Percentiles rank a stretch among this genome's conserved stretches.
phyloP scores from a whole-genome alignment of 2,797 vertebrate species.

The Heliangelus exortis region DNA sequence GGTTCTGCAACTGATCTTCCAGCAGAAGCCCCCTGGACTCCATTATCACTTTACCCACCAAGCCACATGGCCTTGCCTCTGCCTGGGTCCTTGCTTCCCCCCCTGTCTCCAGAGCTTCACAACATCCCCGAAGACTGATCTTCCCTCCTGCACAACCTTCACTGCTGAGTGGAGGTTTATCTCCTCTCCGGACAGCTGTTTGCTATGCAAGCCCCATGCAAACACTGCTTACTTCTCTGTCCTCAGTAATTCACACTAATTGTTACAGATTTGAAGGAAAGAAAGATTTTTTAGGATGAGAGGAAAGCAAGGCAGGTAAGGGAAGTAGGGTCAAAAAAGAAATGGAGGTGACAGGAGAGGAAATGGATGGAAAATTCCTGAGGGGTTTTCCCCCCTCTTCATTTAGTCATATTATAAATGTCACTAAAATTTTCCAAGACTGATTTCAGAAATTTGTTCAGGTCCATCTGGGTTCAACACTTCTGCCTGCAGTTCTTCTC shows the following conservation, averaged over 20 bases:
- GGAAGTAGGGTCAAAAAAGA: background rate
- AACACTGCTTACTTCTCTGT: background rate
- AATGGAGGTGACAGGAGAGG: background rate
- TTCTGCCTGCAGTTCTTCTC: background rate
- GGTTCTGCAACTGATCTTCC: background rate
- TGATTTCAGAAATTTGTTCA: background rate
- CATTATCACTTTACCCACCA: background rate
- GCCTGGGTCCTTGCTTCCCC: background rate
- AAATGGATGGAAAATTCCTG: background rate
- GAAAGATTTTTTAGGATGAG: background rate
- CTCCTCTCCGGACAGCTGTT: background rate
- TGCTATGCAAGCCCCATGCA: background rate
- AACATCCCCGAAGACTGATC: background rate
- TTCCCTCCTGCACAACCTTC: background rate
- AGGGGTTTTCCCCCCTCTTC: background rate
- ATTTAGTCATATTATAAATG: background rate
- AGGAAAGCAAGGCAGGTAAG: background rate
- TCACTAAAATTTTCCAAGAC: background rate
- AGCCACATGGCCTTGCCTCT: background rate
- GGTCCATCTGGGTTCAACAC: background rate
- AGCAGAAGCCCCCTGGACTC: background rate
- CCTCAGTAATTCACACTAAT: background rate
- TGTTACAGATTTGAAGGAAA: background rate
- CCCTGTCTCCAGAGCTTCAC: background rate
- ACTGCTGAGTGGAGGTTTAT: background rate